Evolutionary conservation across 1,140 invertebrate species (phyloP).

Genomic region (Zaprionus tsacasi): DNA sequence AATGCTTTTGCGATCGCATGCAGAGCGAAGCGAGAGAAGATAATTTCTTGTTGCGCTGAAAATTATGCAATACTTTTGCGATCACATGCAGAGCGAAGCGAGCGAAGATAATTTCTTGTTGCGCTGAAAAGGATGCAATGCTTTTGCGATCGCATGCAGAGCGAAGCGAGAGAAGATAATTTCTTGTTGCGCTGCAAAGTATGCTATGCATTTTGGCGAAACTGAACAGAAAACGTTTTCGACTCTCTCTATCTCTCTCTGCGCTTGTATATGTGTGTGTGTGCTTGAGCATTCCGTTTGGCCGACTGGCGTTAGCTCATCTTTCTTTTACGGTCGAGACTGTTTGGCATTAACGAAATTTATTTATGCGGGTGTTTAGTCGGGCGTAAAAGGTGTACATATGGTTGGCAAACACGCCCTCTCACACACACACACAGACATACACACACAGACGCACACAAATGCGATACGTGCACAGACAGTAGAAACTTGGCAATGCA

Average conservation of each 20-base stretch:
- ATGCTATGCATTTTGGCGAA: slow-evolving; percentile 26
- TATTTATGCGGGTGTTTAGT: slow-evolving; percentile 83
- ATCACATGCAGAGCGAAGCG: not conserved
- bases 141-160: not conserved
- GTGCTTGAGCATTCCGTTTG: slow-evolving; percentile 60
- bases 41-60: not conserved
- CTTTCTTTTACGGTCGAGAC: slow-evolving; percentile 81
- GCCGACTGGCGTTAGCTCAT: slow-evolving; percentile 67
- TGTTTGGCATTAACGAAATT: slow-evolving; percentile 82
- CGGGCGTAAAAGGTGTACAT: slow-evolving; percentile 81
- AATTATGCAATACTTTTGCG: slow-evolving; percentile 10
- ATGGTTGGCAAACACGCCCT: slow-evolving; percentile 54
- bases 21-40: not conserved
- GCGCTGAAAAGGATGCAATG: slow-evolving; percentile 9
- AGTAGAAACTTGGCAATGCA: slow-evolving; percentile 64
- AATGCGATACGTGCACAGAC: not conserved
- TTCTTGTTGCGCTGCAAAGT: slow-evolving; percentile 10
- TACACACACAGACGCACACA: not conserved
- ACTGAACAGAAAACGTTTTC: slow-evolving; percentile 24
- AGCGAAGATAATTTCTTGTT: not conserved
- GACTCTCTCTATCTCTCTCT: not conserved
- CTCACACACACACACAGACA: slow-evolving; percentile 8
- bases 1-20: not conserved
- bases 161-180: not conserved
- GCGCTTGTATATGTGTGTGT: slow-evolving; percentile 34